Percentiles rank a stretch among this genome's conserved stretches.
phyloP scores from a whole-genome alignment of 2,888 invertebrate genomes.

The Pheosia tremula region DNA sequence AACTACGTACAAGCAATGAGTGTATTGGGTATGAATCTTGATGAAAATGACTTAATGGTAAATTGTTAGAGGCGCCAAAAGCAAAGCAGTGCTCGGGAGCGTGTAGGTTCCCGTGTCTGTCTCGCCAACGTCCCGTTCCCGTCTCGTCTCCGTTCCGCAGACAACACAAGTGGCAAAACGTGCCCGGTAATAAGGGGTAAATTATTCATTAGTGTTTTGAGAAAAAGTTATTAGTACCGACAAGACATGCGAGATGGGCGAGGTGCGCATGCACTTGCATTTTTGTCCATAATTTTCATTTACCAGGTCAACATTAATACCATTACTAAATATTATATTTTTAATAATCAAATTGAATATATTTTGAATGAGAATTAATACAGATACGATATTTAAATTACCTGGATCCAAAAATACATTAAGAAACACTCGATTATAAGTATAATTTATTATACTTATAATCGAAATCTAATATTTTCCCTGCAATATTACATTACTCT shows the following conservation, averaged over 20 bases:
- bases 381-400: too few species aligned
- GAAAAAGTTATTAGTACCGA: constrained; percentile 77
- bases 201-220: constrained; percentile 82
- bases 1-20: constrained; percentile 41
- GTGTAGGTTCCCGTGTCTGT: constrained; percentile 11
- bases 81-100: constrained; percentile 25
- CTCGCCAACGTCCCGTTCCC: constrained; percentile 20
- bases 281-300: constrained; percentile 61
- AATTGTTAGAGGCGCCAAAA: constrained; percentile 65
- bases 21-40: constrained; percentile 66
- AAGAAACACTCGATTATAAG: too few species aligned
- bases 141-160: constrained; percentile 25
- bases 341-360: too few species aligned
- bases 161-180: constrained; percentile 68
- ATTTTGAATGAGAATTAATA: too few species aligned
- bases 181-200: constrained; percentile 77
- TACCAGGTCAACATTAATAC: background rate
- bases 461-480: background rate
- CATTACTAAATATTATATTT: too few species aligned
- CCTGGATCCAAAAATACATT: background rate
- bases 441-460: constrained; percentile 4
- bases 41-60: constrained; percentile 71
- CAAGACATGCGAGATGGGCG: constrained; percentile 60
- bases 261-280: constrained; percentile 75
- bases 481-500: background rate